Evolutionary conservation across 2,888 invertebrate species (phyloP), one percentile per base, ranked within the genome.

Genomic region (Poecilobothrus nobilitatus): DNA sequence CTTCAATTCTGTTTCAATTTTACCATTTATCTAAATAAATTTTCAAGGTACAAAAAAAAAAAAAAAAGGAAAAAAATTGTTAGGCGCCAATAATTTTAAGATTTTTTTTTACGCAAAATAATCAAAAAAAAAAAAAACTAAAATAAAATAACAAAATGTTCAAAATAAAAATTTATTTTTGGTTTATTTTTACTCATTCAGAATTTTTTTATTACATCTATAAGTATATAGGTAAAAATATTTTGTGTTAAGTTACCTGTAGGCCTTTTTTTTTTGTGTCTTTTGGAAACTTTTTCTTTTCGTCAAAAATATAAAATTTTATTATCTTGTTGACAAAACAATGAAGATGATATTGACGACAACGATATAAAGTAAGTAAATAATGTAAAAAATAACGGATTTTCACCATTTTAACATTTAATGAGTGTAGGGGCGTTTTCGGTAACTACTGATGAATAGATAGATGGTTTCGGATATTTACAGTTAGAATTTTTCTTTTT

Each of bases 281-380:
- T 44, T 44, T 34, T 34, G 5, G 5, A 34, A 7, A 44, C n/a
- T n/a, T n/a, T 44, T 44, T 44, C 12, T 7, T 53, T 53, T 15
- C 53, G 15, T n/a, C n/a, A n/a, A n/a, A 53, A 53, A 53, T 6
- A n/a, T 53, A 53, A 53, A 53, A 53, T 53, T 53, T 53, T 53
- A 53, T 53, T 53, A 53, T 18, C 53, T 53, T 53, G 53, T 53
- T 53, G 53, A 53, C 53, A 53, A 27, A 53, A 53, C 53, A 53
- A 53, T 53, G 53, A 53, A 15, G 18, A 18, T 15, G 2, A 37
- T 37, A 12, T 37, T 37, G 37, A 37, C 37, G 37, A 37, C 37
- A 27, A 27, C 3, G 3, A 27, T 27, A 5, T 27, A 27, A 27
- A 2, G 27, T 4, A 27, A 27, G 3, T 27, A 27, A 27, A 27